These are phyloP conservation scores for Cossypha niveicapilla DNA, from an alignment of 2,797 vertebrate species.

Conservation along the genomic window DNA sequence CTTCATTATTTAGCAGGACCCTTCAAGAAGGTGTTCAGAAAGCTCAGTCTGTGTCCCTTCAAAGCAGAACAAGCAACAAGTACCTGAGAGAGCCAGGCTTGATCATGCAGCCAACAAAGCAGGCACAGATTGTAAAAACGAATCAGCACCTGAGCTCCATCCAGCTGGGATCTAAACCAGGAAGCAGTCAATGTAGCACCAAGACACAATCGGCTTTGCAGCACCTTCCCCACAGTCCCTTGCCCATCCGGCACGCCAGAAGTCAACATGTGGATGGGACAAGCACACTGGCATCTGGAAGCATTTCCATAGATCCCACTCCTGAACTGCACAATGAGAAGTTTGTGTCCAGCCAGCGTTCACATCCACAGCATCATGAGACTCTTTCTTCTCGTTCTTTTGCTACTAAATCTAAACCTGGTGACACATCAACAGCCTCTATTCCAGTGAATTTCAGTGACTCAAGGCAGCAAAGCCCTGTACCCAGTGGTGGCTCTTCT, in stretches of 20 bases:
- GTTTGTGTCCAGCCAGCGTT: slow-evolving; percentile 31
- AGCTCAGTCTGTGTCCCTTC: slow-evolving; percentile 72
- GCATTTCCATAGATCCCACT: not conserved
- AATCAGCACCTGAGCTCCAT: slow-evolving; percentile 87
- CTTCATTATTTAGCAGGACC: slow-evolving; percentile 75
- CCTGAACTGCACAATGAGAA: slow-evolving; percentile 73
- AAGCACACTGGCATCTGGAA: not conserved
- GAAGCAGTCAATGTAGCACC: slow-evolving; percentile 59
- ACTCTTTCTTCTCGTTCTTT: slow-evolving; percentile 50
- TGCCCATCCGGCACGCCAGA: slow-evolving; percentile 78
- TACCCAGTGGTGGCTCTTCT: slow-evolving; percentile 34
- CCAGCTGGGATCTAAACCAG: slow-evolving; percentile 69
- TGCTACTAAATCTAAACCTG: slow-evolving; percentile 72
- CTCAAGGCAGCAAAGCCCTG: slow-evolving; percentile 67
- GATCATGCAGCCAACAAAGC: slow-evolving; percentile 87
- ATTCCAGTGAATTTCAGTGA: slow-evolving; percentile 54
- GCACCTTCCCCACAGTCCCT: slow-evolving; percentile 85
- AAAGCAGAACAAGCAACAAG: slow-evolving; percentile 68
- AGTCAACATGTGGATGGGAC: slow-evolving; percentile 53
- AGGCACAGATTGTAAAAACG: slow-evolving; percentile 97
- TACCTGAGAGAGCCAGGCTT: slow-evolving; percentile 82
- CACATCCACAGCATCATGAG: slow-evolving; percentile 72
- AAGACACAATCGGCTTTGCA: slow-evolving; percentile 74
- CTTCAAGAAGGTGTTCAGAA: slow-evolving; percentile 79
- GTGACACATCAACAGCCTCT: slow-evolving; percentile 75